Conservation (phyloP, 1,140 invertebrate genomes). For the Paracyclopina nana region DNA sequence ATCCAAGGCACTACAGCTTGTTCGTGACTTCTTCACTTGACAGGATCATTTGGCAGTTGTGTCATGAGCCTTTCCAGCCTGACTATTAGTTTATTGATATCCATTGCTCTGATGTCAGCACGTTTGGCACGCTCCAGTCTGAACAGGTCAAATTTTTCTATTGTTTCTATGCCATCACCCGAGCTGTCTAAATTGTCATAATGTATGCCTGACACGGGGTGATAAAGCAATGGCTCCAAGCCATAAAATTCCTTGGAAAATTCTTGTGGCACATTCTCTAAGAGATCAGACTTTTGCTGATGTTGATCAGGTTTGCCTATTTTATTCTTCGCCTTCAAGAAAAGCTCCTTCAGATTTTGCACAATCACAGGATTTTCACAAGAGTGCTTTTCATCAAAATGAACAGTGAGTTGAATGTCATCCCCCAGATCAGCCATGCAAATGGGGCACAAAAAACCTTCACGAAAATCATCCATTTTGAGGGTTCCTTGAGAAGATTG, state of each 20-base stretch:
- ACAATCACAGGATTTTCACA: slow-evolving; percentile 1
- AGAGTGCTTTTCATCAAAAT: slow-evolving; percentile 15
- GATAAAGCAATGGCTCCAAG: background rate
- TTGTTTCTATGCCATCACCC: background rate
- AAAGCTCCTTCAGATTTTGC: slow-evolving; percentile 6
- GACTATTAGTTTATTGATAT: slow-evolving; percentile 88
- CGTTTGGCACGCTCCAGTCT: slow-evolving; percentile 65
- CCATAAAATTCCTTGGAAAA: too few relatives aligned
- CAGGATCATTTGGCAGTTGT: slow-evolving; percentile 55
- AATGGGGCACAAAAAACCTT: slow-evolving; percentile 15
- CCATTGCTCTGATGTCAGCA: slow-evolving; percentile 73
- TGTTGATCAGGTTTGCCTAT: background rate
- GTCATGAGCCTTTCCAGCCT: slow-evolving; percentile 70
- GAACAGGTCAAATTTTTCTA: background rate
- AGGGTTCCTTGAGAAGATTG: too few relatives aligned
- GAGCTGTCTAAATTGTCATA: background rate
- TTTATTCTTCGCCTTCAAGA: slow-evolving; percentile 12
- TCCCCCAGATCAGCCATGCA: slow-evolving; percentile 16
- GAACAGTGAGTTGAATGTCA: slow-evolving; percentile 14
- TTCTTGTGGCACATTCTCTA: background rate
- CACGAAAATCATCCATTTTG: slow-evolving; percentile 3
- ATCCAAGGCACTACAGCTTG: slow-evolving; percentile 73
- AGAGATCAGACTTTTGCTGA: background rate
- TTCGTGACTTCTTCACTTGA: slow-evolving; percentile 55
- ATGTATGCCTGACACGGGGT: background rate